A percentile compares a stretch with the other conserved stretches of the same genome.
These are phyloP conservation scores for Myodes glareolus DNA, from an alignment of 2,113 vertebrate genomes.

Conservation along the genomic window DNA sequence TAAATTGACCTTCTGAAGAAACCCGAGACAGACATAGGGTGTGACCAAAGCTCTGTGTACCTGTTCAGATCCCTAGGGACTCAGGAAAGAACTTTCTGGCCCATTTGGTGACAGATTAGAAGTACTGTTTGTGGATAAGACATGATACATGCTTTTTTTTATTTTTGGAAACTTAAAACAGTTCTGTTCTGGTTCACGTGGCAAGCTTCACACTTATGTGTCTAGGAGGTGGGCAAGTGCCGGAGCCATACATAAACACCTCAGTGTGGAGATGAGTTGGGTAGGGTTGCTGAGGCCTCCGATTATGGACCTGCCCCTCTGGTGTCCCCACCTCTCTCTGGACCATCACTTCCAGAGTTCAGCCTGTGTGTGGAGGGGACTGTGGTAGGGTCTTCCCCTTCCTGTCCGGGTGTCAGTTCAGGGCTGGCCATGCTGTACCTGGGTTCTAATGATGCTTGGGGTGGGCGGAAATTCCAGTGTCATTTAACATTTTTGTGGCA, in stretches of 20 bases:
- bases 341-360: neutral
- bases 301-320: neutral
- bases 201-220: neutral
- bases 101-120: neutral
- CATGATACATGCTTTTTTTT: neutral
- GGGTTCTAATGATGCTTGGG: neutral
- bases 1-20: neutral
- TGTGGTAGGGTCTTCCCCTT: neutral
- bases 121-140: neutral
- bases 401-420: neutral
- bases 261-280: neutral
- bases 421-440: neutral
- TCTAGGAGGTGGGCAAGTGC: neutral
- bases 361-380: neutral
- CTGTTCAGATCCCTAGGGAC: neutral
- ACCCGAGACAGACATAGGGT: neutral
- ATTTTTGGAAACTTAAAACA: neutral
- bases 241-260: neutral
- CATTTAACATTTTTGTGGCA: neutral
- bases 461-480: neutral
- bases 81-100: neutral
- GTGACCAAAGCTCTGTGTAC: neutral
- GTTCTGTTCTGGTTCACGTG: neutral
- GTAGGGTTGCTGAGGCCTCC: neutral
- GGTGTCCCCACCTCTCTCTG: neutral